Percentiles rank a stretch among this genome's conserved stretches.
These are phyloP conservation scores for Aricia artaxerxes DNA, from an alignment of 2,888 invertebrate genomes.

Conservation along the genomic window DNA sequence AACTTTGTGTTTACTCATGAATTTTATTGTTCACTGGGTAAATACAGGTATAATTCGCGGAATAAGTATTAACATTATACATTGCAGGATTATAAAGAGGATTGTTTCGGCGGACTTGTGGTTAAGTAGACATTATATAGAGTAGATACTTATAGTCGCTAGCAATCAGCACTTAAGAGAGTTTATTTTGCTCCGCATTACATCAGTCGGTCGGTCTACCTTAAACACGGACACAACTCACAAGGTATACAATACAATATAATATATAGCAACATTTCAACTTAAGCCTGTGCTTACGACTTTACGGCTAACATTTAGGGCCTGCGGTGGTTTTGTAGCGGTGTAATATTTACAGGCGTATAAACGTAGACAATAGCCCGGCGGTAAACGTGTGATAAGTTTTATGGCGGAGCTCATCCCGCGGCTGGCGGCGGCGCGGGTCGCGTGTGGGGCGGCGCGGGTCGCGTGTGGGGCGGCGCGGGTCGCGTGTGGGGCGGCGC, in stretches of 20 bases:
- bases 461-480: not conserved
- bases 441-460: not conserved
- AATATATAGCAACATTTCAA: not conserved
- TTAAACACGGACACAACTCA: no score
- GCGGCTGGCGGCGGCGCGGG: not conserved
- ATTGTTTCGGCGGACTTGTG: no score
- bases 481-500: not conserved
- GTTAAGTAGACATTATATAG: not conserved
- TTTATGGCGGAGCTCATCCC: not conserved
- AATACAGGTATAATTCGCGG: not conserved
- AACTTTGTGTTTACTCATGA: not conserved
- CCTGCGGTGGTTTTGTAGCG: not conserved
- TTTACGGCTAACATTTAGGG: not conserved
- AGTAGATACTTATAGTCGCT: not conserved
- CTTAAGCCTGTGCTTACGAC: not conserved
- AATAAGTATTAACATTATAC: not conserved
- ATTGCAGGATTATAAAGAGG: no score
- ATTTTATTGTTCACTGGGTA: not conserved
- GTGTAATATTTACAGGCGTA: not conserved
- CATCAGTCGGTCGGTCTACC: no score
- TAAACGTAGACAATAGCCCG: not conserved
- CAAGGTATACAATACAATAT: no score
- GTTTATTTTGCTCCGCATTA: no score
- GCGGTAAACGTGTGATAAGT: not conserved
- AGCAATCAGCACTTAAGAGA: no score